These are phyloP conservation scores for Drosophila multiciliata DNA, from an alignment of 2,888 invertebrate species.

Conservation along the genomic window DNA sequence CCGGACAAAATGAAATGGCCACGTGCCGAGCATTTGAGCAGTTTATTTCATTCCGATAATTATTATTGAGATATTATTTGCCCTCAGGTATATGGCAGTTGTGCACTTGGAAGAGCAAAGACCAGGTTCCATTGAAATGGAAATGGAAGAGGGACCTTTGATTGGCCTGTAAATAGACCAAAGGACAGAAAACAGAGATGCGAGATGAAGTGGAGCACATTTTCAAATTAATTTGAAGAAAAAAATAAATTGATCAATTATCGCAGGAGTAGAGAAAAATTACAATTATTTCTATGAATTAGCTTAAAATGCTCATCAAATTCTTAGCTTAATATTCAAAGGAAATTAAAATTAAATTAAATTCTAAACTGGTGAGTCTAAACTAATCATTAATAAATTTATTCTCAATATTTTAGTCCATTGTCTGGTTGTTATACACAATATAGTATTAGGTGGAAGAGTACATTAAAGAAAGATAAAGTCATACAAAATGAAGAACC, in stretches of 20 bases:
- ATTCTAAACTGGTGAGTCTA: neutral
- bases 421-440: neutral
- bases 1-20: constrained; percentile 8
- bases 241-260: neutral
- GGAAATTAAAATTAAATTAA: neutral
- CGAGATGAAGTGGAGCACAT: neutral
- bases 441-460: neutral
- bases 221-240: neutral
- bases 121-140: constrained; percentile 12
- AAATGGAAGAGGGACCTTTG: constrained; percentile 18
- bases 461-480: neutral
- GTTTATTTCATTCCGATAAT: constrained; percentile 27
- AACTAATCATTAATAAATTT: too few species aligned
- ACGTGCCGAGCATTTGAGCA: constrained; percentile 13
- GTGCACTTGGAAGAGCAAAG: constrained; percentile 15
- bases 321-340: neutral
- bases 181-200: neutral
- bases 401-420: neutral
- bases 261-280: neutral
- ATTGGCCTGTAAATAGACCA: constrained; percentile 4
- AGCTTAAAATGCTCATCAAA: neutral
- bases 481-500: neutral
- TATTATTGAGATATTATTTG: constrained; percentile 30
- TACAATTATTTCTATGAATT: neutral
- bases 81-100: constrained; percentile 19